Evolutionary conservation across 1,140 invertebrate genomes (phyloP), one percentile per base, ranked within the genome.

Genomic region (Drosophila mojavensis): DNA sequence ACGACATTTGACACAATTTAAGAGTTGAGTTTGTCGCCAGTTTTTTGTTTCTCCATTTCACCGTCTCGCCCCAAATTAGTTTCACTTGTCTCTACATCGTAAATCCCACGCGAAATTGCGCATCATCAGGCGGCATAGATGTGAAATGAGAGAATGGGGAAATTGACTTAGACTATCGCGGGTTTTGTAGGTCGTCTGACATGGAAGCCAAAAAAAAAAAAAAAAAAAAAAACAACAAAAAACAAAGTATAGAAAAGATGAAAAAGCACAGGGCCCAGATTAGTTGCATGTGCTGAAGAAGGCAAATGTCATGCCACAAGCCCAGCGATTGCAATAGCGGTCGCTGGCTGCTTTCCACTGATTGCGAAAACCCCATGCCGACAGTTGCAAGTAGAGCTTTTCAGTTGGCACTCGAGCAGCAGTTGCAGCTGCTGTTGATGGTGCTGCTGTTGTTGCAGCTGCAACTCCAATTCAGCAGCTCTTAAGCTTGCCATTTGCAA

Each of bases 1-100:
- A 88, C 83, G 59, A 63, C 83, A 72, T 88, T 89, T 88, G 83
- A 80, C 83, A 88, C 75, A 88, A 82, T 88, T 88, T 70, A 78
- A 83, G 78, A 73, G 74, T 62, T 58, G 69, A 72, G 50, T 72
- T 45, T 72, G 56, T 71, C 48, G 48, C 26, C 55, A 26, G 36
- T 64, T 80, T 80, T 62, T 63, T 15, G 20, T 55, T 30, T 43
- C 28, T 26, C 13, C 10, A 6, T 51, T 51, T 51, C 50, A n/a
- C 28, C 63, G 73, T 20, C 61, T 15, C 41, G 64, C 33, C 53
- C 43, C 50, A 84, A 88, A 88, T 88, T 83, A 89, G 84, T 84
- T 89, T 80, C 84, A 80, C 77, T 88, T 83, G 84, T 75, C 76
- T 78, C 45, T 43, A 63, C 10, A 30, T 26, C 30, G 61, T 56